Evolutionary conservation across 2,797 vertebrate species (phyloP).

Genomic region (Thamnophis elegans): DNA sequence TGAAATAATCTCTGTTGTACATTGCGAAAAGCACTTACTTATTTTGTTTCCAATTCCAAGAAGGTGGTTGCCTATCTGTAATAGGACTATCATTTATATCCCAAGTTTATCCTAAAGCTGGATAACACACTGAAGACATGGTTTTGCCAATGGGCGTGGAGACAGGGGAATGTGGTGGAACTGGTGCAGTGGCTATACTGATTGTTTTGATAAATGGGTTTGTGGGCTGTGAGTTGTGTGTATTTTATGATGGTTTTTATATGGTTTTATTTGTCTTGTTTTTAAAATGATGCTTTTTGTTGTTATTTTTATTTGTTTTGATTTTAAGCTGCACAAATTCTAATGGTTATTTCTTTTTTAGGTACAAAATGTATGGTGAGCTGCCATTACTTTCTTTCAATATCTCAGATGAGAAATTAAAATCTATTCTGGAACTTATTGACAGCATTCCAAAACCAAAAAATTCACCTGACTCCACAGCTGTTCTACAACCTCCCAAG

Average conservation of each 20-base stretch:
- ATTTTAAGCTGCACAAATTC: background rate
- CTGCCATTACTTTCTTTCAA: slow-evolving; percentile 88
- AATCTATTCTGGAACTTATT: slow-evolving; percentile 84
- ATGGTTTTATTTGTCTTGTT: background rate
- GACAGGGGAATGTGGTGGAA: background rate
- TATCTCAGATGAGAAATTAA: slow-evolving; percentile 90
- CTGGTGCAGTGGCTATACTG: background rate
- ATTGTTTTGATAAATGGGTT: background rate
- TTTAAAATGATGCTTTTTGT: background rate
- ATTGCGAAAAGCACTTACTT: background rate
- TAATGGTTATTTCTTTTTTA: slow-evolving; percentile 60
- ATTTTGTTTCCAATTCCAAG: background rate
- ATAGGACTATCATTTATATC: background rate
- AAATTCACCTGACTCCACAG: slow-evolving; percentile 68
- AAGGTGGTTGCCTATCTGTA: background rate
- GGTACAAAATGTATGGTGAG: slow-evolving; percentile 90
- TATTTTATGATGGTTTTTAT: background rate
- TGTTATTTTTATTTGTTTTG: background rate
- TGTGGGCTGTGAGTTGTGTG: background rate
- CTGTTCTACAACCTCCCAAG: slow-evolving; percentile 70
- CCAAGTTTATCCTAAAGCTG: background rate
- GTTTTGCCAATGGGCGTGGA: background rate
- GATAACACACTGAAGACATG: background rate
- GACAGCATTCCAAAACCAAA: slow-evolving; percentile 92
- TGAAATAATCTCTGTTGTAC: background rate